Evolutionary conservation across 30 jellyfish, hydroid and myxozoan species (phyloP).

Genomic region (Phacellophora camtschatica): DNA sequence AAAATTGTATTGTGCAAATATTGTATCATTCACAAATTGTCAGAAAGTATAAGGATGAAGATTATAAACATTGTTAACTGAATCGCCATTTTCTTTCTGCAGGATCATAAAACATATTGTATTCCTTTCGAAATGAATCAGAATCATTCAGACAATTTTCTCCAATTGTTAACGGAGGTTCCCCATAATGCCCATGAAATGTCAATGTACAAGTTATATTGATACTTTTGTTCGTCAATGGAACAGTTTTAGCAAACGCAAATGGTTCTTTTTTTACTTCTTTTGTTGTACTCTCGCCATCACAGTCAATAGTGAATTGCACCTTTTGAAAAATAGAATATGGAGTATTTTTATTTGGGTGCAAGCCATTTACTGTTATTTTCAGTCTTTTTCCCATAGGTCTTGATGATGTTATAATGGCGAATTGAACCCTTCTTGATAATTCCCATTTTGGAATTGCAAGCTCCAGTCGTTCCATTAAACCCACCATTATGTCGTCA

Average conservation of each 20-base stretch:
- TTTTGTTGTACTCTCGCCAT: neutral
- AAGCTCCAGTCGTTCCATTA: conserved; percentile 62
- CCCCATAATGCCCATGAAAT: conserved; percentile 84
- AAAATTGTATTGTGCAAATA: too few species aligned
- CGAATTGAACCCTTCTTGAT: conserved; percentile 41
- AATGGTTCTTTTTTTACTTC: conserved; percentile 64
- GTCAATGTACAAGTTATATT: conserved; percentile 30
- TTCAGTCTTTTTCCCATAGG: neutral
- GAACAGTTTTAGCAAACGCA: neutral
- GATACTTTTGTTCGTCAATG: neutral
- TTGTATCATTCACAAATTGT: too few species aligned
- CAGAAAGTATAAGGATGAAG: too few species aligned
- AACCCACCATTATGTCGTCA: conserved; percentile 72
- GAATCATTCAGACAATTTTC: neutral
- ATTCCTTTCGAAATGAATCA: conserved; percentile 1
- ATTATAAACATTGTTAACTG: neutral
- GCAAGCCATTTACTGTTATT: conserved; percentile 34
- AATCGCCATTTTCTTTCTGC: conserved; percentile 63
- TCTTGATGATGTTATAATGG: neutral
- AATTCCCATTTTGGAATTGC: conserved; percentile 84
- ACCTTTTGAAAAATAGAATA: conserved; percentile 59
- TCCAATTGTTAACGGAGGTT: conserved; percentile 22
- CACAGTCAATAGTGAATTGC: neutral
- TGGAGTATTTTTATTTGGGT: conserved; percentile 43
- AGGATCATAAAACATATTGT: conserved; percentile 48